A percentile compares a stretch with the other conserved stretches of the same genome.
These are phyloP conservation scores for Drosophila prosaltans DNA, from an alignment of 1,140 invertebrate species.

Conservation along the genomic window DNA sequence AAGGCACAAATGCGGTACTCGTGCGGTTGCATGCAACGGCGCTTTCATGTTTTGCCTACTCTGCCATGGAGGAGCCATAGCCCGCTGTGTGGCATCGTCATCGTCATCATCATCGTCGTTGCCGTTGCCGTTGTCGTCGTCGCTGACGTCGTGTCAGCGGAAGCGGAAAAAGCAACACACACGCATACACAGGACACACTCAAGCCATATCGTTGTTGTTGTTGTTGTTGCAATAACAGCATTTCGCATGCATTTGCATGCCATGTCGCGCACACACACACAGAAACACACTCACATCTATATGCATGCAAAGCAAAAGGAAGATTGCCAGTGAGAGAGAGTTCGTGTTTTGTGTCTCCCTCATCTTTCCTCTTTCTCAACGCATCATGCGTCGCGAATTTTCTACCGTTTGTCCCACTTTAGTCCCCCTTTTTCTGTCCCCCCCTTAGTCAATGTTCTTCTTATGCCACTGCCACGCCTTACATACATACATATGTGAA, in stretches of 20 bases:
- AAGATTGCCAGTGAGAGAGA: constrained; percentile 10
- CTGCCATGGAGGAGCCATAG: constrained; percentile 27
- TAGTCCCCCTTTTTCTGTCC: not conserved
- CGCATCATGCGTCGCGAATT: constrained; percentile 59
- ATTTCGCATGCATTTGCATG: constrained; percentile 69
- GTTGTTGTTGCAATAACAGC: constrained; percentile 35
- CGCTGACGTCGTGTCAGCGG: constrained; percentile 68
- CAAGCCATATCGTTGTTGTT: constrained; percentile 53
- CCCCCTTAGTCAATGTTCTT: not conserved
- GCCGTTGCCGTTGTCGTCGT: constrained; percentile 37
- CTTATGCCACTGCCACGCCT: constrained; percentile 48
- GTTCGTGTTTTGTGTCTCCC: not conserved
- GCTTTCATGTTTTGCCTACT: constrained; percentile 68
- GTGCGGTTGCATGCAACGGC: constrained; percentile 78
- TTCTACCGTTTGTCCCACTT: constrained; percentile 33
- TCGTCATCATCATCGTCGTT: not conserved
- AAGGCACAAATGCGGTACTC: constrained; percentile 77
- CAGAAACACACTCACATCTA: not conserved
- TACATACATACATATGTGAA: not conserved
- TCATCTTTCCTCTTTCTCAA: constrained; percentile 17
- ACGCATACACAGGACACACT: constrained; percentile 40
- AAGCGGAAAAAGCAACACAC: constrained; percentile 78
- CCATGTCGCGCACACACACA: constrained; percentile 44
- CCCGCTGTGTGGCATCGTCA: constrained; percentile 41
- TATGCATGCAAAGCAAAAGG: not conserved